These are phyloP conservation scores for Mya arenaria DNA, from an alignment of 1,140 invertebrate genomes.

Conservation along the genomic window DNA sequence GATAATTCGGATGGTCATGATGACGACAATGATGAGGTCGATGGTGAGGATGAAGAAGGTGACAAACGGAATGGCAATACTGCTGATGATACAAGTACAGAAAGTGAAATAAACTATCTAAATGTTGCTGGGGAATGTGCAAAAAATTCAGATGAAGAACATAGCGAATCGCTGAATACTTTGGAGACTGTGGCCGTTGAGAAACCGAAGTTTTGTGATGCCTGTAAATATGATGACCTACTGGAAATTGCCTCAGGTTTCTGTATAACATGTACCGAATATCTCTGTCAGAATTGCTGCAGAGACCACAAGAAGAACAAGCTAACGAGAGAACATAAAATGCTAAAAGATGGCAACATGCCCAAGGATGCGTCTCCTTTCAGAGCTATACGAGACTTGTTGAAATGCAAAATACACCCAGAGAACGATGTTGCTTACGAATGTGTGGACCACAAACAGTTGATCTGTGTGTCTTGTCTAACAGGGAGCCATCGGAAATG, in stretches of 20 bases:
- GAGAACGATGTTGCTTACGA: not conserved
- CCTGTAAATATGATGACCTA: constrained; percentile 7
- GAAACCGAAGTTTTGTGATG: too few relatives aligned
- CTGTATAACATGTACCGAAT: constrained; percentile 16
- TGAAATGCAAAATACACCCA: not conserved
- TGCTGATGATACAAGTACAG: too few relatives aligned
- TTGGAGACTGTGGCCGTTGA: too few relatives aligned
- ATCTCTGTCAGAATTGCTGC: constrained; percentile 3
- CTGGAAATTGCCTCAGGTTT: not conserved
- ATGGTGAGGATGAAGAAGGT: too few relatives aligned
- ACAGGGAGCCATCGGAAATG: not conserved
- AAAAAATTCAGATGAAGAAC: too few relatives aligned
- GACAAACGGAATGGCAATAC: too few relatives aligned
- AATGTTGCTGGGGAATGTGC: too few relatives aligned
- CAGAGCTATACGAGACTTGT: not conserved
- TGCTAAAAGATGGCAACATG: not conserved
- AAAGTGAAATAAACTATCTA: too few relatives aligned
- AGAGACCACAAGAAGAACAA: constrained; percentile 18
- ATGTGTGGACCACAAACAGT: not conserved
- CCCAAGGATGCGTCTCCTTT: not conserved
- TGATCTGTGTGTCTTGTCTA: not conserved
- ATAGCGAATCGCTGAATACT: too few relatives aligned
- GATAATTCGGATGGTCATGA: too few relatives aligned
- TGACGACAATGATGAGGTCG: too few relatives aligned
- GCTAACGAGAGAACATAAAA: constrained; percentile 1